Evolutionary conservation across 1,140 invertebrate species (phyloP), one percentile per base, ranked within the genome.

Genomic region (Temnothorax curvispinosus): DNA sequence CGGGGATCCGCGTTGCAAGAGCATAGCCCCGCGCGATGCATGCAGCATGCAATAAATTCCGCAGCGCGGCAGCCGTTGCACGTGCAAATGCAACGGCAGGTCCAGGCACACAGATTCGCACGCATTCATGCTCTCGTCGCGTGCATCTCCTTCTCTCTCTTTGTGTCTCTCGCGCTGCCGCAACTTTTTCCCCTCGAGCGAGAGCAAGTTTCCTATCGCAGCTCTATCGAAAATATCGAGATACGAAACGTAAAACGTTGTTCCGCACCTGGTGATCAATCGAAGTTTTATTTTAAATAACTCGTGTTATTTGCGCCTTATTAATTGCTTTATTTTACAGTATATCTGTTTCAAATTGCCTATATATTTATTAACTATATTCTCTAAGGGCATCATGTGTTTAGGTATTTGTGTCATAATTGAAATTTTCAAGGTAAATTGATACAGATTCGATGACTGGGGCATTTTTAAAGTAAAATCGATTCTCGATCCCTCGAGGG

Each of bases 11-110:
- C 62, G 67, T 27, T 71, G 62, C 81, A 54, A 88, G 64, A 50
- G 88, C 60, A 65, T 27, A 58, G 32, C n/a, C 54, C 32, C 47
- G 52, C 47, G 72, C 47, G 21, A 21, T 60, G 50, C 18, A 27
- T 60, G 13, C 62, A 11, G 54, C 38, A 44, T 67, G 76, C 60
- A 81, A 88, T 88, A 89, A 89, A 88, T 89, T 75, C 52, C 56
- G 58, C 60, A 65, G 52, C 62, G 60, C 69, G 65, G 69, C 74
- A 72, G 78, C 75, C 54, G 72, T 80, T 44, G 87, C 87, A 76
- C 38, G 84, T 86, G 41, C 18, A 71, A 74, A 76, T 84, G 41
- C 50, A 38, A 54, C 47, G 60, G 44, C 81, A 78, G 27, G 62
- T 78, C 74, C 58, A 35, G 27, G 15, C 82, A 13, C 47, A 78